phyloP scores from a whole-genome alignment of 2,888 invertebrate species.

The Campoletis raptor region DNA sequence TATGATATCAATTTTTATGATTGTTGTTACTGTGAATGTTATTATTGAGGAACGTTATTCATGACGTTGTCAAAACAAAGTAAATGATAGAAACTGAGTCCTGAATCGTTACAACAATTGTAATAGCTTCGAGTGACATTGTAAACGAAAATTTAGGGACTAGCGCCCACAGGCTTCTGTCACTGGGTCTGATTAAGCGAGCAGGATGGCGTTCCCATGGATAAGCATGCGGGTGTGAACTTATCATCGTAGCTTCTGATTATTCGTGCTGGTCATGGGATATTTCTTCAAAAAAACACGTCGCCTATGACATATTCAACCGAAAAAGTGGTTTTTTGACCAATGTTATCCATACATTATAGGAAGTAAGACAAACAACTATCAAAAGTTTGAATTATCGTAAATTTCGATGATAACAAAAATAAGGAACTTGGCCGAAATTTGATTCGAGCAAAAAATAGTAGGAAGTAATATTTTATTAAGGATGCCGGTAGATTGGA shows the following conservation, averaged over 20 bases:
- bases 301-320: not conserved
- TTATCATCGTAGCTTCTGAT: not conserved
- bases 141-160: slow-evolving; percentile 31
- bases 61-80: not conserved
- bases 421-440: too few species aligned
- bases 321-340: not conserved
- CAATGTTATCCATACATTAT: not conserved
- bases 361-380: too few species aligned
- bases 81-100: slow-evolving; percentile 6
- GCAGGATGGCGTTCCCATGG: slow-evolving; percentile 57
- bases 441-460: too few species aligned
- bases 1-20: not conserved
- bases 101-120: slow-evolving; percentile 30
- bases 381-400: too few species aligned
- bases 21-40: not conserved
- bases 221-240: not conserved
- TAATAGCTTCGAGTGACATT: slow-evolving; percentile 56
- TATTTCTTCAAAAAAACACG: not conserved
- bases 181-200: slow-evolving; percentile 64
- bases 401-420: too few species aligned
- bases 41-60: not conserved
- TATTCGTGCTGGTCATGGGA: not conserved
- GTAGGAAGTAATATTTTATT: too few species aligned
- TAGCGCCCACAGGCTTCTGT: slow-evolving; percentile 52
- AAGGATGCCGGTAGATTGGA: too few species aligned